phyloP scores from a whole-genome alignment of 2,797 vertebrate genomes.

The Odontamblyopus rebecca region DNA sequence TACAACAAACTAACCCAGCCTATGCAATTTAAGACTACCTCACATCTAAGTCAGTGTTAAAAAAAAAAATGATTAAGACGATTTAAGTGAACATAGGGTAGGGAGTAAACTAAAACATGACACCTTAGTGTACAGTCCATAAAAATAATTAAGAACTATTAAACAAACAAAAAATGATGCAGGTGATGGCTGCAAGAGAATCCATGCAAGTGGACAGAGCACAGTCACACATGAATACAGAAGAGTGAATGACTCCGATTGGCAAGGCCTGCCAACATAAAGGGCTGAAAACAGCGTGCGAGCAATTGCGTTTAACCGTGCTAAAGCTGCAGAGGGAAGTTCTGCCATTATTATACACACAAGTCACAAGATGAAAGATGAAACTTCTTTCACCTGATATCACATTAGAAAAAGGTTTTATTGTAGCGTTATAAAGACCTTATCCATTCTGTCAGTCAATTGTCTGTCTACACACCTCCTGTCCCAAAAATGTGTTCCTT shows the following conservation, averaged over 20 bases:
- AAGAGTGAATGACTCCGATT: conserved; percentile 7
- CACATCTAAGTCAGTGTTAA: no score
- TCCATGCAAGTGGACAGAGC: conserved; percentile 40
- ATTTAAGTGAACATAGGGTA: no score
- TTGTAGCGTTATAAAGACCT: no score
- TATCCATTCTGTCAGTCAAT: no score
- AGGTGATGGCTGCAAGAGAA: conserved; percentile 26
- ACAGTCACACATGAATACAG: conserved; percentile 29
- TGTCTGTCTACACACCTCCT: no score
- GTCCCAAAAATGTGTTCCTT: no score
- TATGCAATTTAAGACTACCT: background rate
- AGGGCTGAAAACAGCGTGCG: background rate
- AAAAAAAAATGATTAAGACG: no score
- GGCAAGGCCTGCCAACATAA: background rate
- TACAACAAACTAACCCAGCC: no score
- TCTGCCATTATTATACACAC: conserved; percentile 25
- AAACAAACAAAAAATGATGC: conserved; percentile 24
- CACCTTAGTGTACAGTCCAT: no score
- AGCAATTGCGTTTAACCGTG: conserved; percentile 28
- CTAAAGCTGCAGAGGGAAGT: conserved; percentile 32
- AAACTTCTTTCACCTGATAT: conserved; percentile 6
- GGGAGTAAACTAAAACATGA: no score
- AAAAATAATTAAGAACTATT: no score
- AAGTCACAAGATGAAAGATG: conserved; percentile 37
- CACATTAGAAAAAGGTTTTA: background rate